phyloP scores from a whole-genome alignment of 2,113 vertebrate species.

The Felis catus region DNA sequence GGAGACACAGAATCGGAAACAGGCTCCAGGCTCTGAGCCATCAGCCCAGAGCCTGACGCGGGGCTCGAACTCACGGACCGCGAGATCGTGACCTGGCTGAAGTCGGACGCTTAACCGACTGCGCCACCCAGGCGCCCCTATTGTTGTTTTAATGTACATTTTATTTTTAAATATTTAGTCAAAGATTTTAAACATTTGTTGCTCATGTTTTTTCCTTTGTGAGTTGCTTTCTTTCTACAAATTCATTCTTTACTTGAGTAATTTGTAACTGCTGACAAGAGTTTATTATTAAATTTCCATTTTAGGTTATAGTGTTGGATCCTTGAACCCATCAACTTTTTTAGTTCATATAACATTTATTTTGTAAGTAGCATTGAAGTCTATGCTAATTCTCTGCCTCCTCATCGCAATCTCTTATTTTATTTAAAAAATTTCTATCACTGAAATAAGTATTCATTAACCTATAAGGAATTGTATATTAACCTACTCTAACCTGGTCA shows the following conservation, averaged over 20 bases:
- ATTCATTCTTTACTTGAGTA: not conserved
- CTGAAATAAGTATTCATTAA: not conserved
- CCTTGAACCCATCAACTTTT: not conserved
- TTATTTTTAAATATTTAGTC: constrained; percentile 7
- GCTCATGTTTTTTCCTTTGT: not conserved
- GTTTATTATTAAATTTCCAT: not conserved
- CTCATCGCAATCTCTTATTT: not conserved
- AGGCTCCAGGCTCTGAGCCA: no score
- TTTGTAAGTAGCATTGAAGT: not conserved
- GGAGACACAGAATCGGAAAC: no score
- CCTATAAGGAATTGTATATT: not conserved
- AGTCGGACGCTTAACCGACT: no score
- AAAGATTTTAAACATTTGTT: not conserved
- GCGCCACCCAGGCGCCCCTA: no score
- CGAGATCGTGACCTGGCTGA: no score
- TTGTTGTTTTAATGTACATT: not conserved
- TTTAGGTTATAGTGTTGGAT: constrained; percentile 22
- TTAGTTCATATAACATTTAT: not conserved
- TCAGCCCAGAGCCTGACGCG: no score
- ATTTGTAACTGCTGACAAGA: not conserved
- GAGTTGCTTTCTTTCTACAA: not conserved
- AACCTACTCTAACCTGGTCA: not conserved
- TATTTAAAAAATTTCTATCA: not conserved
- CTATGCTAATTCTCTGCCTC: not conserved
- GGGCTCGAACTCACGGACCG: no score